Evolutionary conservation across 2,888 invertebrate species (phyloP), one percentile per base, ranked within the genome.

Genomic region (Caenorhabditis imperialis): DNA sequence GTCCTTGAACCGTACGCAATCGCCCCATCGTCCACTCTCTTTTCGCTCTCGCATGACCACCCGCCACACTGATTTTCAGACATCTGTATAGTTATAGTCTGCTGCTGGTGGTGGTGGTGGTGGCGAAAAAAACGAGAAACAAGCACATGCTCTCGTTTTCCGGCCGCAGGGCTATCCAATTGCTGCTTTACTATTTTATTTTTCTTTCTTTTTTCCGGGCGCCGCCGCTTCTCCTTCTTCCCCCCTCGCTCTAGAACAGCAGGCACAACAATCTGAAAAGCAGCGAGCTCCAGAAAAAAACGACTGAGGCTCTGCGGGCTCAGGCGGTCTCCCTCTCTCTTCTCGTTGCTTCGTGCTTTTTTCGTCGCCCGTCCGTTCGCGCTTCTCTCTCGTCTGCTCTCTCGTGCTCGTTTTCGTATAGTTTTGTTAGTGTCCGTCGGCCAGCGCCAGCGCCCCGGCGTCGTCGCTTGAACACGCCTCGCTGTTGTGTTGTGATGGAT

Each of bases 171-270:
- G 65, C 65, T 65, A 65, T 65, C 65, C 65, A 57, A 65, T 65
- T 69, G 61, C 61, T 61, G 70, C 70, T 70, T 70, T 70, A 61
- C 70, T 70, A 60, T 70, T 70, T 70, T 61, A 60, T 69, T 69
- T 69, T 69, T 69, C 60, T 69, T 69, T 60, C 23, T 25, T 58
- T 67, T 48, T 69, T 54, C 53, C 53, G 53, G 57, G 62, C 42
- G 35, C 63, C 37, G 35, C 57, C 48, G 55, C 51, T 51, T 40
- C 69, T 60, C 30, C 33, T 55, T 48, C 22, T 50, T 35, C 50
- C 27, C 44, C 53, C 48, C 55, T 55, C 33, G 25, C 20, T 35
- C 48, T 42, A 70, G 60, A 70, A 70, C 54, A 61, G 61, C 60
- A 54, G 40, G 33, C 53, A 70, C 69, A 70, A 65, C 65, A 65